Evolutionary conservation across 2,113 vertebrate species (phyloP), one percentile per base, ranked within the genome.

Genomic region (Protobothrops mucrosquamatus): DNA sequence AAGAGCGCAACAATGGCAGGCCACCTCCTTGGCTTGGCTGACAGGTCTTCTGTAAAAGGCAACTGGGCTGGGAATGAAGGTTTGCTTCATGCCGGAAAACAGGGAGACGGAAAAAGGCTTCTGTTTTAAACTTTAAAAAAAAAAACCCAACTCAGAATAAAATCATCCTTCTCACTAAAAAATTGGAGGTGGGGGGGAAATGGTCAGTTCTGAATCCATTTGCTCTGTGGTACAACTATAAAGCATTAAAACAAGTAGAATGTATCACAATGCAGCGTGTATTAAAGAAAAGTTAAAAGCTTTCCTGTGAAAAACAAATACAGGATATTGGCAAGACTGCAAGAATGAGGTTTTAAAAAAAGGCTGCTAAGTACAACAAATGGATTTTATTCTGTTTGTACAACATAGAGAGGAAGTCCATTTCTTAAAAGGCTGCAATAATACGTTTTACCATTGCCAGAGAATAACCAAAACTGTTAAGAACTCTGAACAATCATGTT

Each of bases 261-360:
- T 5, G 94, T 95, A 95, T 81, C 89, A 89, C 93, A 94, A 92
- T 61, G 95, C 94, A 95, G 94, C 95, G 93, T 93, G 95, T 95
- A 96, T 96, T 95, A 96, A 94, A 93, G 95, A 93, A 95, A 95
- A 0, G 0, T 87, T 95, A 94, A 97, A 95, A 95, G 93, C 92
- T 94, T 96, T 96, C 94, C 95, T 96, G 95, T 92, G 93, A 94
- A 97, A 96, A 94, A 95, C 95, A 97, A 97, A 96, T 93, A 95
- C 96, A 96, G 96, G 96, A 97, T 97, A 96, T 92, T 96, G 96
- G 96, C 96, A 97, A 94, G 96, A 97, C 96, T 94, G 94, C 95
- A 97, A 95, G 96, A 95, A 95, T 94, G 96, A 96, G 91, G 95
- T 93, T 29, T 46, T 20, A 94, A 86, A 95, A 95, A 92, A 95